phyloP scores from a whole-genome alignment of 1,140 invertebrate genomes.

The Tachypleus tridentatus region DNA sequence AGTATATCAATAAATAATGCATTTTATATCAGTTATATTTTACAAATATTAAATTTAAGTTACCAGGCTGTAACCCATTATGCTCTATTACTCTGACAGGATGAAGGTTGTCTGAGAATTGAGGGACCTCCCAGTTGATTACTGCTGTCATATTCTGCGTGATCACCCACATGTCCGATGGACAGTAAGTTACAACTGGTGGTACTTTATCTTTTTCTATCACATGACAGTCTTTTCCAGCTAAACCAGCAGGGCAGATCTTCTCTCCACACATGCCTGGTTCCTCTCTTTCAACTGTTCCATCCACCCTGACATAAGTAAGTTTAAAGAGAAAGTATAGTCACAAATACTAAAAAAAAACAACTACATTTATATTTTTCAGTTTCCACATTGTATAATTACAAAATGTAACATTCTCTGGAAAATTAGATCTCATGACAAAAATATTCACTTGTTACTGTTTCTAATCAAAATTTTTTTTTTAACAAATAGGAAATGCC shows the following conservation, averaged over 20 bases:
- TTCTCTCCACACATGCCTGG: constrained; percentile 83
- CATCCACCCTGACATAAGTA: constrained; percentile 39
- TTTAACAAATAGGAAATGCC: too few species aligned
- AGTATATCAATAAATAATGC: too few species aligned
- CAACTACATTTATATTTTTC: too few species aligned
- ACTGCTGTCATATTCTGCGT: constrained; percentile 80
- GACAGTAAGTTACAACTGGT: constrained; percentile 76
- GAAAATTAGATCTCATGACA: too few species aligned
- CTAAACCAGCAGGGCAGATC: constrained; percentile 70
- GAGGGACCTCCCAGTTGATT: constrained; percentile 85
- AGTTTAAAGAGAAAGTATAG: too few species aligned
- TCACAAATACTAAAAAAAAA: too few species aligned
- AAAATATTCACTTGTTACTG: too few species aligned
- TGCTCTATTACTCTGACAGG: constrained; percentile 63
- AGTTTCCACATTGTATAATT: too few species aligned
- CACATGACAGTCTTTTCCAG: constrained; percentile 67
- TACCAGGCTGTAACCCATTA: constrained; percentile 70
- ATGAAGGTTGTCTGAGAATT: constrained; percentile 76
- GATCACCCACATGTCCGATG: constrained; percentile 86
- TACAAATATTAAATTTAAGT: too few species aligned
- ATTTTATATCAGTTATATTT: too few species aligned
- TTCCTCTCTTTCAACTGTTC: constrained; percentile 80
- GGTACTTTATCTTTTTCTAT: constrained; percentile 70
- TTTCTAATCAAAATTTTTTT: too few species aligned
- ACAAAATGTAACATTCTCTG: too few species aligned